Base-by-base conservation (phyloP, 2,797 vertebrate species). In the Enteromius mattozi region DNA sequence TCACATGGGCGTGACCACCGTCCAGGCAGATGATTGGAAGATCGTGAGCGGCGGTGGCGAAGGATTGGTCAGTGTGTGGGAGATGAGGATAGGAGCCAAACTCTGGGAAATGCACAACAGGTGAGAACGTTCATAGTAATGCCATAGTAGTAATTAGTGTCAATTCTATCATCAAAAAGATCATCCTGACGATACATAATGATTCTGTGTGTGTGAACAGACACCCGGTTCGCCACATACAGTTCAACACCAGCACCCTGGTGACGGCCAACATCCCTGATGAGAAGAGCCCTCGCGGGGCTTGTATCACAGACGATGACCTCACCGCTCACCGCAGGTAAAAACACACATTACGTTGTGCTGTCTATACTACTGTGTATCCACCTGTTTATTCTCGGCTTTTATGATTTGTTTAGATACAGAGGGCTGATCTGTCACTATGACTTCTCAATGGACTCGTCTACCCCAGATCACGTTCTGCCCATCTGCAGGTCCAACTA, bases 71-170 rank as follows among this genome's bases (percentile, higher is more conserved):
- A 97, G 96, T 0, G 96, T 99, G 82, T 99, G 98, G 98, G 98
- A 99, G 88, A 96, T 96, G 83, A 95, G 97, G 85, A 98, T 96
- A 96, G 95, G 92, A 86, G 94, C 95, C 6, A 99, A 98, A 59
- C 95, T 99, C 56, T 99, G 98, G 98, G 98, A 99, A 92, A 98
- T 96, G 91, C 97, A 99, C 70, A 96, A 98, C 93, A 97, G 97
- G 98, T 99, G 89, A 87, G 81, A 49, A 6, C 17, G 14, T 33
- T 63, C 4, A 30, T 30, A n/a, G 21, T 56, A 56, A 10, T 3
- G 8, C 35, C 6, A 37, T 37, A 37, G 6, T 40, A 54, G 6
- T 40, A 54, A 54, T n/a, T 7, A 21, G 19, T 21, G 51, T 8
- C 51, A 54, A 21, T 8, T 54, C 51, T 54, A 7, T 54, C 51